phyloP scores from a whole-genome alignment of 2,888 invertebrate species.

The Smittia sp. region DNA sequence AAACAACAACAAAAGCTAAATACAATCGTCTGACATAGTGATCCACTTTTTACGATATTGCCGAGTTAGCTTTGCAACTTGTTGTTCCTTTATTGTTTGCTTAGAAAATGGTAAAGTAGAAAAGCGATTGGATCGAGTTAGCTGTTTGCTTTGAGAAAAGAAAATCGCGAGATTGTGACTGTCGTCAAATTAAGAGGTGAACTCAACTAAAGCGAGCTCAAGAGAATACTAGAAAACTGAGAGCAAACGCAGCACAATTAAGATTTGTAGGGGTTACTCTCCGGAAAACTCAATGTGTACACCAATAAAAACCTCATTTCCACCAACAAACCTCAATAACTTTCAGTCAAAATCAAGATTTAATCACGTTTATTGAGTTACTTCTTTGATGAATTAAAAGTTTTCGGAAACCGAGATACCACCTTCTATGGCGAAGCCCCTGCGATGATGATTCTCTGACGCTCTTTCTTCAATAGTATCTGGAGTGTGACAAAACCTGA shows the following conservation, averaged over 20 bases:
- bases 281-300: too few species aligned
- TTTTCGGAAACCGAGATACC: too few species aligned
- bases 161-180: slow-evolving; percentile 27
- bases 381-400: too few species aligned
- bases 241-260: slow-evolving; percentile 34
- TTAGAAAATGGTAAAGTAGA: background rate
- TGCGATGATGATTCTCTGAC: too few species aligned
- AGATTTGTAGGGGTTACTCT: too few species aligned
- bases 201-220: slow-evolving; percentile 12
- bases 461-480: slow-evolving; percentile 9
- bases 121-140: background rate
- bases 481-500: slow-evolving; percentile 37
- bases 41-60: slow-evolving; percentile 30
- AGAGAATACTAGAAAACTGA: background rate
- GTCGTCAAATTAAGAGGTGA: slow-evolving; percentile 29
- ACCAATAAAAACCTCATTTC: too few species aligned
- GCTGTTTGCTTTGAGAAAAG: background rate
- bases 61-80: slow-evolving; percentile 9
- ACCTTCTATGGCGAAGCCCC: too few species aligned
- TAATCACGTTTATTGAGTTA: too few species aligned
- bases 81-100: slow-evolving; percentile 10
- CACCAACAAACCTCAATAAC: too few species aligned
- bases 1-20: background rate
- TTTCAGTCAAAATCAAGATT: too few species aligned
- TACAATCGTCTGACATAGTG: slow-evolving; percentile 36